Evolutionary conservation across 2,113 vertebrate species (phyloP).

Genomic region (Cricetomys ansorgei): DNA sequence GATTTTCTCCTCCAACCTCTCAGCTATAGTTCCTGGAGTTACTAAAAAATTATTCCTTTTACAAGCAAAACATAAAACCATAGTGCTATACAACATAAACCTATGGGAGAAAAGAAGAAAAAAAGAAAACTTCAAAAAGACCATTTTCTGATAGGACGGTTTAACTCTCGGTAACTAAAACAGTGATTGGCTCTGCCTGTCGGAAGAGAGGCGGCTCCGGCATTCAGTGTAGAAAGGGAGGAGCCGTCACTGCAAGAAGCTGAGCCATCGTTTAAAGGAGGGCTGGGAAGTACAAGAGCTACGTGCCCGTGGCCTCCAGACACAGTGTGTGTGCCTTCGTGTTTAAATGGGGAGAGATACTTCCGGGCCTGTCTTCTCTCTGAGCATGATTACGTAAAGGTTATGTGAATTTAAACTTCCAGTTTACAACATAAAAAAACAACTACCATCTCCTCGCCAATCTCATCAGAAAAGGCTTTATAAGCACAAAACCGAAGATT

Average conservation of each 20-base stretch:
- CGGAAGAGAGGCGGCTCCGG: background rate
- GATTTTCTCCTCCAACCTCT: background rate
- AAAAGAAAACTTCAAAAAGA: background rate
- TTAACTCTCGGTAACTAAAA: background rate
- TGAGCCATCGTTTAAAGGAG: too few species aligned
- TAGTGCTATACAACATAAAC: background rate
- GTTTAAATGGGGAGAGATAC: background rate
- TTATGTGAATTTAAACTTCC: background rate
- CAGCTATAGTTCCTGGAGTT: background rate
- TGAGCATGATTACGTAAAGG: background rate
- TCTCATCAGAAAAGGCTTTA: background rate
- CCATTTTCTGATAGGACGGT: background rate
- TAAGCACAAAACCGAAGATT: background rate
- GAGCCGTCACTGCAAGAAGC: background rate
- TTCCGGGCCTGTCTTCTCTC: background rate
- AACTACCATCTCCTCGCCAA: background rate
- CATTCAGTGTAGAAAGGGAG: background rate
- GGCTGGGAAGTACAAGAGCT: too few species aligned
- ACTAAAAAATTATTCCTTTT: background rate
- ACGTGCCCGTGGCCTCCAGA: background rate
- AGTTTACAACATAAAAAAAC: background rate
- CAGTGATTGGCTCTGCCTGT: background rate
- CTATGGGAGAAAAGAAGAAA: background rate
- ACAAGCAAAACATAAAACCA: background rate
- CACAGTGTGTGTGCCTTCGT: background rate